These are phyloP conservation scores for Ooceraea biroi DNA, from an alignment of 1,140 invertebrate species.

Conservation along the genomic window DNA sequence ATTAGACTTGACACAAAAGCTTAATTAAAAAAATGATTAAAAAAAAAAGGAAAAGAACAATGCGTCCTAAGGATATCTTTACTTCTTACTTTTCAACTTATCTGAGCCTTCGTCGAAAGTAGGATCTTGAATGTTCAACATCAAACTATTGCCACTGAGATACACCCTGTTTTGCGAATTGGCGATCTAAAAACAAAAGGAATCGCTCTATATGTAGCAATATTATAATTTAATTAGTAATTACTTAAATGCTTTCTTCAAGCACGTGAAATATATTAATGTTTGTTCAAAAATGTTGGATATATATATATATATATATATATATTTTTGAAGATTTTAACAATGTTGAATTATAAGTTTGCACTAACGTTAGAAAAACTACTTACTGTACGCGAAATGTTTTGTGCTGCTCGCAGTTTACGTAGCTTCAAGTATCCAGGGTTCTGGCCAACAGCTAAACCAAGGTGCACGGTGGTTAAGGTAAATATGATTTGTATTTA, in stretches of 20 bases:
- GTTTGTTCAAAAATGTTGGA: neutral
- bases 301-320: no score
- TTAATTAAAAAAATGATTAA: constrained; percentile 3
- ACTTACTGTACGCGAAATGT: constrained; percentile 97
- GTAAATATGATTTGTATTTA: constrained; percentile 74
- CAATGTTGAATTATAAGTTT: constrained; percentile 7
- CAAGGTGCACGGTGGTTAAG: constrained; percentile 94
- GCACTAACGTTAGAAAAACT: constrained; percentile 44
- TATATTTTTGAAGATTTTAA: constrained; percentile 17
- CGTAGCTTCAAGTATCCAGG: constrained; percentile 99
- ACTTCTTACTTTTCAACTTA: constrained; percentile 94
- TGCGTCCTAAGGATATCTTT: constrained; percentile 66
- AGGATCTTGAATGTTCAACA: constrained; percentile 98
- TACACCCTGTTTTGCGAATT: constrained; percentile 98
- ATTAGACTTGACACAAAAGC: constrained; percentile 1
- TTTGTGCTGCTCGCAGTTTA: constrained; percentile 98
- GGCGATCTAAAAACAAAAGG: constrained; percentile 91
- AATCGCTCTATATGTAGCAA: neutral
- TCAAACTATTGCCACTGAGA: constrained; percentile 95
- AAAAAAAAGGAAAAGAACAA: constrained; percentile 25
- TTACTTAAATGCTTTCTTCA: no score
- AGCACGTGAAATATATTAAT: no score
- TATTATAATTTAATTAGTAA: no score
- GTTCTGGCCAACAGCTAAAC: constrained; percentile 97
- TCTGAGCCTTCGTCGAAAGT: constrained; percentile 96